Percentiles rank a stretch among this genome's conserved stretches.
phyloP scores from a whole-genome alignment of 2,888 invertebrate species.

The Portevinia maculata region DNA sequence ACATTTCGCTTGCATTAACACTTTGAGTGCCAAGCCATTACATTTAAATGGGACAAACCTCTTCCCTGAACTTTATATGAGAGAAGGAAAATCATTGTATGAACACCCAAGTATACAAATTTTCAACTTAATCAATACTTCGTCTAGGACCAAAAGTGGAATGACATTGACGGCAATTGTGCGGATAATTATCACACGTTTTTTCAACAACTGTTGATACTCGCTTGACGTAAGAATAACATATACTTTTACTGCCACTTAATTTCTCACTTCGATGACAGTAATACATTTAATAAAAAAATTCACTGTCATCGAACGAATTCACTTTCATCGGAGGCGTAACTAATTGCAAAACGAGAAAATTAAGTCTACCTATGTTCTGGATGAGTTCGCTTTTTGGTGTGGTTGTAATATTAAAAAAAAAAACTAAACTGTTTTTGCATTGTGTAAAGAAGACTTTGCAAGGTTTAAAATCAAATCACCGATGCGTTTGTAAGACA shows the following conservation, averaged over 20 bases:
- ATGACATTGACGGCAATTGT: constrained; percentile 46
- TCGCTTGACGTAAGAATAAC: constrained; percentile 6
- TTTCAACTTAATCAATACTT: not conserved
- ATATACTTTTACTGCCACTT: constrained; percentile 14
- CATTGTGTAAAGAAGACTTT: not conserved
- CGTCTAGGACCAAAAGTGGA: constrained; percentile 18
- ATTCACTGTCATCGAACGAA: constrained; percentile 43
- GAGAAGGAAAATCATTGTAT: not conserved
- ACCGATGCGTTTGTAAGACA: constrained; percentile 16
- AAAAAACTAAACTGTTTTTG: not conserved
- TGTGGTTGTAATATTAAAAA: constrained; percentile 4
- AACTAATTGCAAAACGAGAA: constrained; percentile 58
- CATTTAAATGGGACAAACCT: no score
- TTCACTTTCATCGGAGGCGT: constrained; percentile 68
- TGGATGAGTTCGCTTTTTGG: constrained; percentile 19
- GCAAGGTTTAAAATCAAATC: constrained; percentile 41
- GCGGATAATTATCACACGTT: not conserved
- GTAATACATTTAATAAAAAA: no score
- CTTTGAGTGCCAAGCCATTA: no score
- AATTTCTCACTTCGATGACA: constrained; percentile 60
- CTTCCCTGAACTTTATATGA: not conserved
- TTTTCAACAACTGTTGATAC: not conserved
- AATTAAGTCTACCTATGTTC: constrained; percentile 23
- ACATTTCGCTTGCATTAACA: no score
- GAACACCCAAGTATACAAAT: not conserved